Evolutionary conservation across 2,797 vertebrate species (phyloP), one percentile per base, ranked within the genome.

Genomic region (Clarias platycephalus): DNA sequence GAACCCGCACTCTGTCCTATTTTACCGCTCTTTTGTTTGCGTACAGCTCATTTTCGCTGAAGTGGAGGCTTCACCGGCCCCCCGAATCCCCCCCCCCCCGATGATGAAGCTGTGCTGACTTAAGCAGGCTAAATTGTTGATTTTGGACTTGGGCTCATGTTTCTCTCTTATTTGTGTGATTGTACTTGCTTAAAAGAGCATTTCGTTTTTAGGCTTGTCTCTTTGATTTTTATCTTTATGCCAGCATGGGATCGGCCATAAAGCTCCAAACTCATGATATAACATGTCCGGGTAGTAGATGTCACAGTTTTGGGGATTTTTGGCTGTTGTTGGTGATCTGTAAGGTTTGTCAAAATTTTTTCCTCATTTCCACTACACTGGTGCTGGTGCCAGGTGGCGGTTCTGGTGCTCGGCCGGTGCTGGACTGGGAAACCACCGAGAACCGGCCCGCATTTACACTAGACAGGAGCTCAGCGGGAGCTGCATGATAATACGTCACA

Each of bases 81-180:
- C 67, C 4, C 37, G 70, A 71, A 67, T 80, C 26, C n/a, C 1
- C 40, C 34, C n/a, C 72, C 20, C 37, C 67, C 68, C 57, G 66
- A 49, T 13, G 66, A 63, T 40, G 55, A 55, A 78, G 57, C 57
- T 16, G 57, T 2, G 4, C 22, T 53, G 34, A 55, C 15, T 84
- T 82, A 60, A 7, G 68, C 24, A 6, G 67, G 60, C 22, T 84
- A 40, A 84, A 70, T 68, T 82, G 83, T 86, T 83, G 75, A 81
- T 28, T 71, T 86, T 80, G 76, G 80, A 80, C 53, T 8, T 22
- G 28, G 20, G 58, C n/a, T 66, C 28, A 58, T 72, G 66, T 66
- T 60, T 31, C 57, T 49, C 53, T 77, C 24, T 9, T 80, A 68
- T 78, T 28, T n/a, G 22, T 37, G n/a, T 49, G 57, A 6, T 5